Conservation (phyloP, 2,888 invertebrate species). For the Eupithecia vulgata region DNA sequence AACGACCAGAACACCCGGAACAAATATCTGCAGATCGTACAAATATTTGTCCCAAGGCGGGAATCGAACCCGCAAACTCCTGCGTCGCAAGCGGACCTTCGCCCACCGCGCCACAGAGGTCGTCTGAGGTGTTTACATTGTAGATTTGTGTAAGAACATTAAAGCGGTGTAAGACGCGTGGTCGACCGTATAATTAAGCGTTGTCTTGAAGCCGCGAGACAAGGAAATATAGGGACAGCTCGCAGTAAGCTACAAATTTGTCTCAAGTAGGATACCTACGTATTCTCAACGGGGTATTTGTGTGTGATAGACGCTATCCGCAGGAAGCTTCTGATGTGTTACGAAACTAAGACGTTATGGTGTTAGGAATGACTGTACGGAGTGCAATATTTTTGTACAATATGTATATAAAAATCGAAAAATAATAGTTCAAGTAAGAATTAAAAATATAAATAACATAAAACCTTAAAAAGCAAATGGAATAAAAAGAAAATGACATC, state of each 20-base stretch:
- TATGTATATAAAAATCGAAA: no score
- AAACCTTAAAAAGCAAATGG: no score
- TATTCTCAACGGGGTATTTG: slow-evolving; percentile 38
- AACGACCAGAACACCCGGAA: no score
- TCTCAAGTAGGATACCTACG: slow-evolving; percentile 32
- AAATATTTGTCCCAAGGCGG: no score
- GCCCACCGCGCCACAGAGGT: no score
- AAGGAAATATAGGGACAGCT: slow-evolving; percentile 42
- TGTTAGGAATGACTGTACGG: not conserved
- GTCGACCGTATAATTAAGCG: slow-evolving; percentile 41
- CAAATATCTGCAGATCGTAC: no score
- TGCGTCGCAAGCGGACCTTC: no score
- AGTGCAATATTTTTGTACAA: no score
- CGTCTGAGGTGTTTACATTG: not conserved
- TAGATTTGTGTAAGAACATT: not conserved
- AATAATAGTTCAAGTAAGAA: no score
- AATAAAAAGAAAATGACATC: no score
- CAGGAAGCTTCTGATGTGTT: slow-evolving; percentile 28
- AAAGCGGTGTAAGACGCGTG: slow-evolving; percentile 32
- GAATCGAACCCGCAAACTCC: no score
- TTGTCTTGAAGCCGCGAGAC: slow-evolving; percentile 40
- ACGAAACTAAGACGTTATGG: slow-evolving; percentile 9
- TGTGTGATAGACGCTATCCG: slow-evolving; percentile 37
- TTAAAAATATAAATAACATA: no score
- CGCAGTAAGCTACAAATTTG: slow-evolving; percentile 40